These are phyloP conservation scores for Pandemis corylana DNA, from an alignment of 2,888 invertebrate species.

Conservation along the genomic window DNA sequence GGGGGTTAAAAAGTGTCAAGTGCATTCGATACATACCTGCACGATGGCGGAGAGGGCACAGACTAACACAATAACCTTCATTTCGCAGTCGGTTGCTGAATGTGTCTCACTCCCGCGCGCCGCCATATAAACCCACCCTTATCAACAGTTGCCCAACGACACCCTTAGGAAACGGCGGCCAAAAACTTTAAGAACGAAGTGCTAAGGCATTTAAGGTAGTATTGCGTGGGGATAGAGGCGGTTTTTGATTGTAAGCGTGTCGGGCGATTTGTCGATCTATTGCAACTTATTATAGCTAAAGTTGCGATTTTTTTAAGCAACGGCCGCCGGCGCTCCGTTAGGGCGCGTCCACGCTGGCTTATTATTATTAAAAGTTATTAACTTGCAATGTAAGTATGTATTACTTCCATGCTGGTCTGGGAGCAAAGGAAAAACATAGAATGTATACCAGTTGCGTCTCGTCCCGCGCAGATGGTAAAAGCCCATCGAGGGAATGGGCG, in stretches of 20 bases:
- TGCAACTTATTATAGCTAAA: background rate
- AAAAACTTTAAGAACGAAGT: background rate
- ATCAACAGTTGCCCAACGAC: conserved; percentile 10
- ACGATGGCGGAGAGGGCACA: conserved; percentile 17
- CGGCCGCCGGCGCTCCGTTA: background rate
- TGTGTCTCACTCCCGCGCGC: background rate
- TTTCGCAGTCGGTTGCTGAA: conserved; percentile 16
- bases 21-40: conserved; percentile 14
- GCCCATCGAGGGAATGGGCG: too few relatives aligned
- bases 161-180: background rate
- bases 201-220: background rate
- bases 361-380: too few relatives aligned
- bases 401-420: too few relatives aligned
- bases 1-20: background rate
- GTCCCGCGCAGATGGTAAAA: too few relatives aligned
- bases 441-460: too few relatives aligned
- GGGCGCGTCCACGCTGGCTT: background rate
- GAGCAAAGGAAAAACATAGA: too few relatives aligned
- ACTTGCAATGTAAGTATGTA: too few relatives aligned
- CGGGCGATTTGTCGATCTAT: background rate
- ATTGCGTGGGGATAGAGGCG: background rate
- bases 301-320: conserved; percentile 8
- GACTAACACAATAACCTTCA: conserved; percentile 22
- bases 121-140: conserved; percentile 22
- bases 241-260: background rate